Base-by-base conservation (phyloP, 2,888 invertebrate species). In the Diploptera punctata region DNA sequence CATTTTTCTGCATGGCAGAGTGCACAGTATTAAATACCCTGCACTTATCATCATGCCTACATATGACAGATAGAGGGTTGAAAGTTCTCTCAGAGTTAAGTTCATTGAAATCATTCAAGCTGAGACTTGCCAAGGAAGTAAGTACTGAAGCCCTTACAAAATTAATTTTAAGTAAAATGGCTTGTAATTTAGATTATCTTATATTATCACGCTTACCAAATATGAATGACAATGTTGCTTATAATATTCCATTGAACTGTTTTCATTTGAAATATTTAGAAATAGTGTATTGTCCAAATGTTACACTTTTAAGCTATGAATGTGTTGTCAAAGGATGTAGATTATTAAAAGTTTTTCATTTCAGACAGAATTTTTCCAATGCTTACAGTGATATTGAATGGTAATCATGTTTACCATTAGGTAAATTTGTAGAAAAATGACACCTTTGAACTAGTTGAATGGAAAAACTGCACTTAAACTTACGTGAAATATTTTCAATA, bases 21-120 rank as follows among this genome's bases (percentile, higher is more conserved):
- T 69, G 69, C 33, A 26, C 7, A 7, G 7, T 26, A 16, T 19
- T 69, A 10, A 16, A 44, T 54, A 69, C 38, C 18, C 26, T 69
- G 7, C 69, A 69, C n/a, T 18, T 69, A 13, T 57, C 38, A 5
- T 43, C 54, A 24, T 69, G 69, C 43, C 9, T 29, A 13, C 38
- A n/a, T 18, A 60, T 69, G 57, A 60, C 69, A 43, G 57, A 69
- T 57, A 69, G 60, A 29, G 60, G 69, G 5, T 43, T 69, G n/a
- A 26, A 7, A 29, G 60, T 43, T 33, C n/a, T 69, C 26, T 19
- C 43, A 57, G 60, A 57, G 24, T 24, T 69, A 43, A 57, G 21
- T 38, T 44, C 54, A 16, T 44, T 69, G 31, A 54, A 18, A 19
- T 69, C 69, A 18, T 19, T 69, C 18, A 69, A 69, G 43, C 26